phyloP scores from a whole-genome alignment of 2,797 vertebrate genomes.

The Danio tinwini region DNA sequence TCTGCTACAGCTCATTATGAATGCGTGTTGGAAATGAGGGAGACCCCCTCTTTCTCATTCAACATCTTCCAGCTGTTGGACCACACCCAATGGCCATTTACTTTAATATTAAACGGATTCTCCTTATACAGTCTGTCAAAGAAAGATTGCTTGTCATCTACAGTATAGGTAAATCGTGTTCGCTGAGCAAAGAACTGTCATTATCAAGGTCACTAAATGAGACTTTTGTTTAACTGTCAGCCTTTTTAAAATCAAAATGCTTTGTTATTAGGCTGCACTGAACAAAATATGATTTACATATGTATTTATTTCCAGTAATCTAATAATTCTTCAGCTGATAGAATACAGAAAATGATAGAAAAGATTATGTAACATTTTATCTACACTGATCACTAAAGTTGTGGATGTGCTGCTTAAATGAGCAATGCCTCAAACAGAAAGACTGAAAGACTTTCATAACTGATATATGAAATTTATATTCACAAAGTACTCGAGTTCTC shows the following conservation, averaged over 20 bases:
- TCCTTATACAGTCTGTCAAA: too few species aligned
- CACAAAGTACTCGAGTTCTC: background rate
- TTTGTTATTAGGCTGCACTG: too few species aligned
- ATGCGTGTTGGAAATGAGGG: conserved; percentile 28
- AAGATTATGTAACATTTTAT: too few species aligned
- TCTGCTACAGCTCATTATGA: conserved; percentile 40
- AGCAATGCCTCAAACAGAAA: background rate
- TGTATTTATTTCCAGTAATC: too few species aligned
- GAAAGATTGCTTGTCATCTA: too few species aligned
- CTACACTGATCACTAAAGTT: too few species aligned
- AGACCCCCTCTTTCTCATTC: conserved; percentile 1
- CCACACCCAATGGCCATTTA: conserved; percentile 9
- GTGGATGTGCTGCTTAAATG: background rate
- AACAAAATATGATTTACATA: too few species aligned
- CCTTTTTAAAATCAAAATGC: too few species aligned
- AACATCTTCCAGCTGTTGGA: conserved; percentile 24
- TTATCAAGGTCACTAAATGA: background rate
- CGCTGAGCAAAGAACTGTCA: background rate
- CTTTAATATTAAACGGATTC: too few species aligned
- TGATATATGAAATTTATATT: background rate
- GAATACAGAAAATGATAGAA: too few species aligned
- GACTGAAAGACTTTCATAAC: background rate
- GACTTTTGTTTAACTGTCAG: too few species aligned
- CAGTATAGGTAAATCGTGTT: background rate
- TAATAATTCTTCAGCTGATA: too few species aligned